phyloP scores from a whole-genome alignment of 2,113 vertebrate genomes.

The Phoxinus phoxinus region DNA sequence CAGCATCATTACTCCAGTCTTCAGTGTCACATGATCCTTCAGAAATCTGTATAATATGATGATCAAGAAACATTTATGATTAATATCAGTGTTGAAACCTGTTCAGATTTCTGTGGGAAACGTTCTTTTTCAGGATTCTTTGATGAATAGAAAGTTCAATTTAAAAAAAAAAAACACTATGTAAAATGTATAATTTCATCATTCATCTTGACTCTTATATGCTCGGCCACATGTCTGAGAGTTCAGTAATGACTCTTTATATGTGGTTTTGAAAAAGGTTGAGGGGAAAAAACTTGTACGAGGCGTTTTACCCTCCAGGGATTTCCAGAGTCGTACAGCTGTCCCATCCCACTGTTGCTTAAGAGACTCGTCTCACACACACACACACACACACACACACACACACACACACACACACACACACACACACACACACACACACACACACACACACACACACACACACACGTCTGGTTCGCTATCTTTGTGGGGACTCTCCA shows the following conservation, averaged over 20 bases:
- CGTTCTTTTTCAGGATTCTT: no score
- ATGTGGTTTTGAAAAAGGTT: not conserved
- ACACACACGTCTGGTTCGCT: not conserved
- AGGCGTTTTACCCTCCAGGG: not conserved
- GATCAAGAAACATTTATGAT: no score
- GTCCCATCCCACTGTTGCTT: not conserved
- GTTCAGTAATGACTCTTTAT: not conserved
- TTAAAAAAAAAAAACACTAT: no score
- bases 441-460: constrained; percentile 8
- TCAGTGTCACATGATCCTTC: no score
- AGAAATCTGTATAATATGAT: no score
- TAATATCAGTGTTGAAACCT: no score
- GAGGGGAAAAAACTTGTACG: not conserved
- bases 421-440: not conserved
- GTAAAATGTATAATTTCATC: no score
- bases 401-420: not conserved
- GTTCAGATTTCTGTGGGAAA: no score
- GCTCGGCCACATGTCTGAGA: not conserved
- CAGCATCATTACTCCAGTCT: no score
- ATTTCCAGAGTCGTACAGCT: not conserved
- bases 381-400: constrained; percentile 14
- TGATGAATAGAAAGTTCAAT: no score
- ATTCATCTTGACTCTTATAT: no score
- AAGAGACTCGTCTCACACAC: constrained; percentile 28
- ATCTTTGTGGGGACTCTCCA: no score